These are phyloP conservation scores for Otolemur garnettii DNA, from an alignment of 2,113 vertebrate genomes.

Conservation along the genomic window DNA sequence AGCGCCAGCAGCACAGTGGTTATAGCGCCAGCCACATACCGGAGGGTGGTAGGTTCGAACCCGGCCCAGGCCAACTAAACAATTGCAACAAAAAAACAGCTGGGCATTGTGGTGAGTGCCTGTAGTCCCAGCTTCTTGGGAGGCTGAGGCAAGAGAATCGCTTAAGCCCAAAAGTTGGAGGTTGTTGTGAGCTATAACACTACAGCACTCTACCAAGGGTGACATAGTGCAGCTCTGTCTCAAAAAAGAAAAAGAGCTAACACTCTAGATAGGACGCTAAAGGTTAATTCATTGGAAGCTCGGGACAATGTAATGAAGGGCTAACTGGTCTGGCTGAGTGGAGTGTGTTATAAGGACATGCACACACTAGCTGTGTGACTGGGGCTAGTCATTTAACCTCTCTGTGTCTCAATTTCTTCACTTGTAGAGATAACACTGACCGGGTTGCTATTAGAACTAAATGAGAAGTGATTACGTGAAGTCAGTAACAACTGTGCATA, in stretches of 20 bases:
- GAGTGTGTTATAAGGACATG: background rate
- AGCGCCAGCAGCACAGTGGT: too few species aligned
- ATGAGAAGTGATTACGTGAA: background rate
- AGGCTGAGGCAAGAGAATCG: too few species aligned
- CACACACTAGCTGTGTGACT: background rate
- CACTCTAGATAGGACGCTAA: background rate
- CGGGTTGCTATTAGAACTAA: background rate
- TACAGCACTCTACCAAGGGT: too few species aligned
- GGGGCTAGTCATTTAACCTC: background rate
- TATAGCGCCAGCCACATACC: too few species aligned
- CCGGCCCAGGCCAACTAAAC: too few species aligned
- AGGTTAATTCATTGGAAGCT: background rate
- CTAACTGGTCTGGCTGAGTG: background rate
- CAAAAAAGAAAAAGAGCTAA: background rate
- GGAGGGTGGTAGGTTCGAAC: too few species aligned
- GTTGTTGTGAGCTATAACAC: too few species aligned
- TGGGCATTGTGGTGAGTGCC: too few species aligned
- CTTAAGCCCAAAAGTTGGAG: too few species aligned
- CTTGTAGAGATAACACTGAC: background rate
- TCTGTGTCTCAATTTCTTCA: background rate
- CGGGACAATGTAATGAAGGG: background rate
- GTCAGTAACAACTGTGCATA: fast-evolving
- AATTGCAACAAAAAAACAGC: too few species aligned
- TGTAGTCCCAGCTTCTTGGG: too few species aligned
- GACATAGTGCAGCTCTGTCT: too few species aligned